A percentile compares a stretch with the other conserved stretches of the same genome.
phyloP scores from a whole-genome alignment of 2,113 vertebrate genomes.

The Fulica atra region DNA sequence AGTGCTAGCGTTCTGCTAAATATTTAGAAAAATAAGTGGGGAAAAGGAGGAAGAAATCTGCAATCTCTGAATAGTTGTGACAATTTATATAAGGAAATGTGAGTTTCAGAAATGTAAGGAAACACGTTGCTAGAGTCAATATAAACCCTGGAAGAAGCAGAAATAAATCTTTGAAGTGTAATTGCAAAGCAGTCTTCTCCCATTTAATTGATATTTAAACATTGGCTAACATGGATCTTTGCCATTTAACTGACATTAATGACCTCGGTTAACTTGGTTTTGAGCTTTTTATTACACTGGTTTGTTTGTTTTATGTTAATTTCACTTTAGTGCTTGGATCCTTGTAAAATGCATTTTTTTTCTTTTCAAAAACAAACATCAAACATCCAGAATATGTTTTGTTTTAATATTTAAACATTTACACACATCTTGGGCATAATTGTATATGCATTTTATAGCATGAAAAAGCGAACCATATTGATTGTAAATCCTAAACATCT shows the following conservation, averaged over 20 bases:
- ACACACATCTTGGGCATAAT: conserved; percentile 53
- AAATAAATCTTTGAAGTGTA: conserved; percentile 56
- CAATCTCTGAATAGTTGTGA: neutral
- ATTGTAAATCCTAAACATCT: conserved; percentile 68
- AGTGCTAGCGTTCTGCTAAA: neutral
- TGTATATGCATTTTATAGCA: conserved; percentile 59
- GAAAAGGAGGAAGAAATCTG: neutral
- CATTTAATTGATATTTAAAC: conserved; percentile 68
- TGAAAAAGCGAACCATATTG: conserved; percentile 56
- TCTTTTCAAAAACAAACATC: conserved; percentile 44
- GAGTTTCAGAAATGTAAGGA: conserved; percentile 4
- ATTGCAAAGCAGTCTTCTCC: conserved; percentile 42
- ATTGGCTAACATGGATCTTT: conserved; percentile 47
- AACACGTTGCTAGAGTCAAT: neutral
- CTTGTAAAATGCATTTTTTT: conserved; percentile 33
- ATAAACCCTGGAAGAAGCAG: conserved; percentile 19
- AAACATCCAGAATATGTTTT: conserved; percentile 45
- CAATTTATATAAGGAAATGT: neutral
- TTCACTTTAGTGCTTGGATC: conserved; percentile 52
- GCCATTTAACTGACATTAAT: conserved; percentile 66
- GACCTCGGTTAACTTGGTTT: conserved; percentile 56
- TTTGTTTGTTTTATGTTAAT: conserved; percentile 71
- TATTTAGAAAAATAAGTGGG: neutral
- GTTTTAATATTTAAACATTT: conserved; percentile 71
- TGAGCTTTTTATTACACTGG: conserved; percentile 54